Evolutionary conservation across 2,797 vertebrate genomes (phyloP).

Genomic region (Glossophaga mutica): DNA sequence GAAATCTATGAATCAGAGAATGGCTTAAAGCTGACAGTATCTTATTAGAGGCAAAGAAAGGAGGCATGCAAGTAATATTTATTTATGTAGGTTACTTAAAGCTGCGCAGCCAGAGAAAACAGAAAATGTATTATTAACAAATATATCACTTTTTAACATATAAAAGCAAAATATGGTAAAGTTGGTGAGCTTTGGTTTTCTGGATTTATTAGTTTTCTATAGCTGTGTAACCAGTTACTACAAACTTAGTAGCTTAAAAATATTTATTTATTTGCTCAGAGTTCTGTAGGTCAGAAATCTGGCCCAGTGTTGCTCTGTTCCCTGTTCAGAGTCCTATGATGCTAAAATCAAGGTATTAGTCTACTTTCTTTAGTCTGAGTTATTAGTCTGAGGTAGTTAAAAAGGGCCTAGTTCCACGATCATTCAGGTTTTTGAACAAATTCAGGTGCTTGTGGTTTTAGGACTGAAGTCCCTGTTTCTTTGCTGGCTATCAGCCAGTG

Average conservation of each 20-base stretch:
- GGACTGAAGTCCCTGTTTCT: neutral
- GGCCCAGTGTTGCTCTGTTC: neutral
- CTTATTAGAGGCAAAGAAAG: neutral
- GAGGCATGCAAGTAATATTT: neutral
- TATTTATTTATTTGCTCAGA: neutral
- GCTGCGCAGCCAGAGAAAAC: conserved; percentile 13
- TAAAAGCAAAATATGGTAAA: conserved; percentile 29
- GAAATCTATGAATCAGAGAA: conserved; percentile 33
- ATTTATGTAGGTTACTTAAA: conserved; percentile 20
- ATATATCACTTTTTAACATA: neutral
- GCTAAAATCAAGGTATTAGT: neutral
- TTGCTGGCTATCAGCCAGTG: neutral
- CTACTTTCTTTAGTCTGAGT: neutral
- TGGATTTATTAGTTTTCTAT: neutral
- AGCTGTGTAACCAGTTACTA: neutral
- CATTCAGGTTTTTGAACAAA: neutral
- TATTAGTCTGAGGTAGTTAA: neutral
- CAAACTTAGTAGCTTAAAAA: neutral
- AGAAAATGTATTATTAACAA: neutral
- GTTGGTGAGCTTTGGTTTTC: neutral
- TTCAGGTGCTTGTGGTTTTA: neutral
- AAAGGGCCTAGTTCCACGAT: neutral
- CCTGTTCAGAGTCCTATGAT: neutral
- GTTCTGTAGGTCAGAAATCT: neutral
- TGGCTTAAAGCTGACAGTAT: neutral